Evolutionary conservation across 2,888 invertebrate genomes (phyloP).

Genomic region (Ethmia dodecea): DNA sequence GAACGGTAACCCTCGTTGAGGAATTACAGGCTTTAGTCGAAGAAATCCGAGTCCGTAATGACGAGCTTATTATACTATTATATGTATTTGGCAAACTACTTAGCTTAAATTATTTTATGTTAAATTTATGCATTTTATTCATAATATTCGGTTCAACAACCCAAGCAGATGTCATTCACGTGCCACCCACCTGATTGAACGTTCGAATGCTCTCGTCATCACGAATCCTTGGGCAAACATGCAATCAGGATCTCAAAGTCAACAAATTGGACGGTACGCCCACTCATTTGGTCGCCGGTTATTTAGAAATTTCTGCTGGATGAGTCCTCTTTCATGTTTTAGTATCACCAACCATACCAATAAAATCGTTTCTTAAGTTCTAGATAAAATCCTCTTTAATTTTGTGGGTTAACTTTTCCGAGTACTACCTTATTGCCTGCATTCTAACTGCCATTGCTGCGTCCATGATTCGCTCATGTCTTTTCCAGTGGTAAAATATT

Average conservation of each 20-base stretch:
- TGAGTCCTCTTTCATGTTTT: conserved; percentile 11
- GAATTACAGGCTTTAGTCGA: too few species aligned
- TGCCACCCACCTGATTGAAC: conserved; percentile 41
- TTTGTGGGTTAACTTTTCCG: too few species aligned
- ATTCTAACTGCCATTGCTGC: too few species aligned
- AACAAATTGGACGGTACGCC: conserved; percentile 60
- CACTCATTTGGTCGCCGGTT: conserved; percentile 40
- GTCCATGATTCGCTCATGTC: not conserved
- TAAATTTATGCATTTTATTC: conserved; percentile 3
- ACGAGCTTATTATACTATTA: too few species aligned
- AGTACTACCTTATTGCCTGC: too few species aligned
- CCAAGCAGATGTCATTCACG: conserved; percentile 41
- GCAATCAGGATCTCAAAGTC: conserved; percentile 54
- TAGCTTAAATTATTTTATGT: too few species aligned
- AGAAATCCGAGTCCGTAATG: too few species aligned
- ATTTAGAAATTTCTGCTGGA: conserved; percentile 20
- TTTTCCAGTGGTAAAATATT: conserved; percentile 11
- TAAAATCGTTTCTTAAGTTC: not conserved
- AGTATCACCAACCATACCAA: not conserved
- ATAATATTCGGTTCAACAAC: conserved; percentile 31
- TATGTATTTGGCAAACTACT: too few species aligned
- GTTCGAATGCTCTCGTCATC: conserved; percentile 38
- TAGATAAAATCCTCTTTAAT: not conserved
- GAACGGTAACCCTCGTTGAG: too few species aligned
- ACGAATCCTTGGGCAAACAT: conserved; percentile 50